Conservation (phyloP, 2,888 invertebrate species). For the Leptinotarsa haldemani region DNA sequence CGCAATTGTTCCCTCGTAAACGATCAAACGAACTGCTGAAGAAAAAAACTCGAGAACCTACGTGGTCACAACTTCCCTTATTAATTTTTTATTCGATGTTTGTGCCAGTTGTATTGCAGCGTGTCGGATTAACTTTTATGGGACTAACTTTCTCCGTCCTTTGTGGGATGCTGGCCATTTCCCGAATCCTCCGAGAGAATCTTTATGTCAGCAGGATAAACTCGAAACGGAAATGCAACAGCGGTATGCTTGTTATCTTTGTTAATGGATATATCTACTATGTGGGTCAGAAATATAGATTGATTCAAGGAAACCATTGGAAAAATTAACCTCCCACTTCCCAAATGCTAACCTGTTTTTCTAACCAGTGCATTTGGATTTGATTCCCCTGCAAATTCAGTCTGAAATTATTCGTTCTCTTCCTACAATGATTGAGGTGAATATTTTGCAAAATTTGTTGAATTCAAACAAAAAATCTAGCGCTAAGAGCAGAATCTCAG, state of each 20-base stretch:
- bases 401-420: too few species aligned
- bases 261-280: not conserved
- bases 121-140: slow-evolving; percentile 5
- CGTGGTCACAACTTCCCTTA: slow-evolving; percentile 3
- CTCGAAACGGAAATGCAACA: not conserved
- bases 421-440: too few species aligned
- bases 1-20: not conserved
- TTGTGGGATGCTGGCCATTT: slow-evolving; percentile 2
- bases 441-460: too few species aligned
- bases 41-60: not conserved
- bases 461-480: too few species aligned
- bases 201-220: not conserved
- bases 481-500: too few species aligned
- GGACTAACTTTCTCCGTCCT: slow-evolving; percentile 1
- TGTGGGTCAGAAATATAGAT: not conserved
- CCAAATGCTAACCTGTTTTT: too few species aligned
- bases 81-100: slow-evolving; percentile 9
- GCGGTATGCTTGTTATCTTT: not conserved
- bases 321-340: too few species aligned
- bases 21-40: not conserved
- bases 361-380: too few species aligned
- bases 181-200: not conserved
- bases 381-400: too few species aligned
- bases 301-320: not conserved
- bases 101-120: not conserved